A percentile compares a stretch with the other conserved stretches of the same genome.
These are phyloP conservation scores for Thecocarcelia acutangulata DNA, from an alignment of 2,888 invertebrate species.

Conservation along the genomic window DNA sequence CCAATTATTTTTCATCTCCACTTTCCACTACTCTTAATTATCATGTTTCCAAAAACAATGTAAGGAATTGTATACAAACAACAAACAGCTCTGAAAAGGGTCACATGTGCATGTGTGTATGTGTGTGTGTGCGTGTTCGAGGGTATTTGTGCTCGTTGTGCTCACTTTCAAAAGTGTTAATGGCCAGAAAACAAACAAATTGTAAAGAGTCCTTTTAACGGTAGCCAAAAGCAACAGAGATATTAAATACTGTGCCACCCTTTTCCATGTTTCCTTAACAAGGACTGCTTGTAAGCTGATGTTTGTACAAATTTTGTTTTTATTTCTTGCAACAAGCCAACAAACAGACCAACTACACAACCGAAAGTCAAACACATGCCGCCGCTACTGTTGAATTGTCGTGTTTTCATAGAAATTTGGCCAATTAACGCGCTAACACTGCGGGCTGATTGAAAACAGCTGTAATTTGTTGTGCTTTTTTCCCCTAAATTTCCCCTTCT, in stretches of 20 bases:
- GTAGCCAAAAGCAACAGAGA: constrained; percentile 66
- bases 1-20: background rate
- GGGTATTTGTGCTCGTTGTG: constrained; percentile 34
- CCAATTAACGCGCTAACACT: constrained; percentile 73
- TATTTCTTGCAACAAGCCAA: constrained; percentile 25
- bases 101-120: constrained; percentile 18
- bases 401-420: constrained; percentile 78
- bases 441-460: constrained; percentile 56
- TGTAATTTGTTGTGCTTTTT: constrained; percentile 46
- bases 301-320: constrained; percentile 4
- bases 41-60: constrained; percentile 52
- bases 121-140: constrained; percentile 9
- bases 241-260: constrained; percentile 47
- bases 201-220: constrained; percentile 66
- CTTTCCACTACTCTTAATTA: constrained; percentile 8
- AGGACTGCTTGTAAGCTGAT: constrained; percentile 23
- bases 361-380: constrained; percentile 60
- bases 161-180: constrained; percentile 60
- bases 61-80: constrained; percentile 50
- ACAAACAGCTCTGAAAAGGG: constrained; percentile 22
- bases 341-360: constrained; percentile 40
- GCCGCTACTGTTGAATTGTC: constrained; percentile 67
- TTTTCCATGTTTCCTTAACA: constrained; percentile 31
- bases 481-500: background rate
- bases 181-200: constrained; percentile 67